phyloP scores from a whole-genome alignment of 2,113 vertebrate genomes.

The Heteronetta atricapilla region DNA sequence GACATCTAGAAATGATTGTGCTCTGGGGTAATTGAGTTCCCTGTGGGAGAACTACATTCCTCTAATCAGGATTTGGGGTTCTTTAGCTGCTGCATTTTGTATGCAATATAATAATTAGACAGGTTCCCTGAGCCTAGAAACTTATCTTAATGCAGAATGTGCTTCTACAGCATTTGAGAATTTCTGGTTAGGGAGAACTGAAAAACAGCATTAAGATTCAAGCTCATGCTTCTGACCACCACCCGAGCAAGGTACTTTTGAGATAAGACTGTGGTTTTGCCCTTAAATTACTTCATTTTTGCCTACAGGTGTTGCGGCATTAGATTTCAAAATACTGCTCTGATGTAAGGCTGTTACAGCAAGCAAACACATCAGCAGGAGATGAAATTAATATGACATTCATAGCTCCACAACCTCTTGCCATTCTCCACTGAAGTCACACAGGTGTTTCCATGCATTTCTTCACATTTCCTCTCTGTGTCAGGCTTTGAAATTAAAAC shows the following conservation, averaged over 20 bases:
- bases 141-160: neutral
- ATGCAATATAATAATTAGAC: neutral
- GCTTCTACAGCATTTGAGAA: neutral
- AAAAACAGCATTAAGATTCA: neutral
- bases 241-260: neutral
- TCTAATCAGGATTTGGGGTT: neutral
- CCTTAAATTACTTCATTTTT: neutral
- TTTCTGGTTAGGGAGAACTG: neutral
- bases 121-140: neutral
- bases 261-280: slow-evolving; percentile 11
- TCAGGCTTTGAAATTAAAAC: neutral
- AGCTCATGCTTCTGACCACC: neutral
- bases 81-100: neutral
- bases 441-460: neutral
- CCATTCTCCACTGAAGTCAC: neutral
- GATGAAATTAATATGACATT: neutral
- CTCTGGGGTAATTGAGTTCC: fast-evolving
- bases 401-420: neutral
- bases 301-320: neutral
- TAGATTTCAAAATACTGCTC: slow-evolving; percentile 3
- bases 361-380: neutral
- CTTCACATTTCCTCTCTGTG: neutral
- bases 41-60: fast-evolving
- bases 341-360: neutral
- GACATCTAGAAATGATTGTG: neutral